A percentile compares a stretch with the other conserved stretches of the same genome.
Conservation (phyloP, 2,888 invertebrate genomes). For the Villa cingulata region DNA sequence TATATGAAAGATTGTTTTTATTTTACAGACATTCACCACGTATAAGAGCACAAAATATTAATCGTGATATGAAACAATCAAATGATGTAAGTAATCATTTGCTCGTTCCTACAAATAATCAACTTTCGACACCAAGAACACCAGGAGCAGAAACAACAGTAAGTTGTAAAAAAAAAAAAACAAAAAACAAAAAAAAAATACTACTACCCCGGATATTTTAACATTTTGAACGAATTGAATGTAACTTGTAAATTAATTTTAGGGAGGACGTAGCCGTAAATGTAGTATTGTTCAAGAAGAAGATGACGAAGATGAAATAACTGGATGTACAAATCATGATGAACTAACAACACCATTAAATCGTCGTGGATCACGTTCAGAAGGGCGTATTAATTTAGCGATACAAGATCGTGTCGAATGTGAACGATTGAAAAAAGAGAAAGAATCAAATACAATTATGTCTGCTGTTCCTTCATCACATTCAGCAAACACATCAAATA, state of each 20-base stretch:
- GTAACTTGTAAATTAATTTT: conserved; percentile 1
- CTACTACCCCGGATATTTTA: too few species aligned
- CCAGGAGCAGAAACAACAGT: conserved; percentile 47
- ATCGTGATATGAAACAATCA: conserved; percentile 5
- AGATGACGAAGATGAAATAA: conserved; percentile 63
- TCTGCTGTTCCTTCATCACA: background rate
- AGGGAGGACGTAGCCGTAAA: conserved; percentile 56
- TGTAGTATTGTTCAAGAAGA: conserved; percentile 88
- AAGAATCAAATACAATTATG: background rate
- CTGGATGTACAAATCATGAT: conserved; percentile 40
- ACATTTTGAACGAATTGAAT: conserved; percentile 2
- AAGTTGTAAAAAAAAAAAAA: background rate
- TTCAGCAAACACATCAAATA: background rate
- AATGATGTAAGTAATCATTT: conserved; percentile 7
- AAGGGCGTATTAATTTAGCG: conserved; percentile 60
- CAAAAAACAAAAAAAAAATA: background rate
- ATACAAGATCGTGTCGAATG: conserved; percentile 49
- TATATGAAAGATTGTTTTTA: too few species aligned
- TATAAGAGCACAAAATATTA: conserved; percentile 7
- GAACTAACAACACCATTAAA: conserved; percentile 41
- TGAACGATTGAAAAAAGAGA: conserved; percentile 45
- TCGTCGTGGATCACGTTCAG: conserved; percentile 63
- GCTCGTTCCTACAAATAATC: conserved; percentile 10
- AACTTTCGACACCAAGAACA: conserved; percentile 48
- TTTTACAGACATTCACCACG: conserved; percentile 11